These are phyloP conservation scores for Agrotis clavis DNA, from an alignment of 2,888 invertebrate species.

Conservation along the genomic window DNA sequence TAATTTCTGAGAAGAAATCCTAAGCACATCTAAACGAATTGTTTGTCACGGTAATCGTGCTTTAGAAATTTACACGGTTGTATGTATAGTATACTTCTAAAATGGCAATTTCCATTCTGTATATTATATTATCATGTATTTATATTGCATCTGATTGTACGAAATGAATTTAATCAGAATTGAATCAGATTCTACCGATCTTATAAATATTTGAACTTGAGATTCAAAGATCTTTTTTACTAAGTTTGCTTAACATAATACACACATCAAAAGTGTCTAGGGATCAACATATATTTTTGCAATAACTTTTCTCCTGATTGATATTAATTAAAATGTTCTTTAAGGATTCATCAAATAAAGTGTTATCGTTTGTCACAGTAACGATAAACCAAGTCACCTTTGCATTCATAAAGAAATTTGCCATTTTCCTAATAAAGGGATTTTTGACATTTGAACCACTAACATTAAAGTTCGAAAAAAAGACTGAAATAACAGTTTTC, in stretches of 20 bases:
- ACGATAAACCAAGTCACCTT: too few species aligned
- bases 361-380: too few species aligned
- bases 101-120: conserved; percentile 43
- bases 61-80: conserved; percentile 64
- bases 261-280: too few species aligned
- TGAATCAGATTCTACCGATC: not conserved
- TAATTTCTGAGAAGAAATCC: conserved; percentile 47
- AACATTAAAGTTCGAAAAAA: too few species aligned
- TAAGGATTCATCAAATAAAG: too few species aligned
- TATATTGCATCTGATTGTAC: not conserved
- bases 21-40: conserved; percentile 59
- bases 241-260: not conserved
- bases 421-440: too few species aligned
- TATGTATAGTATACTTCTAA: conserved; percentile 25
- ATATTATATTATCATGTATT: conserved; percentile 37
- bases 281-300: too few species aligned
- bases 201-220: not conserved
- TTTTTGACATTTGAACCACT: too few species aligned
- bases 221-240: not conserved
- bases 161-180: conserved; percentile 1
- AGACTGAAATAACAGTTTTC: too few species aligned
- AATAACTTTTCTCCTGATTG: too few species aligned
- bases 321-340: too few species aligned
- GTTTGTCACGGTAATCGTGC: conserved; percentile 66
- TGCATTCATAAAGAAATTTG: too few species aligned